Evolutionary conservation across 1,140 invertebrate species (phyloP), one percentile per base, ranked within the genome.

Genomic region (Chironomus tepperi): DNA sequence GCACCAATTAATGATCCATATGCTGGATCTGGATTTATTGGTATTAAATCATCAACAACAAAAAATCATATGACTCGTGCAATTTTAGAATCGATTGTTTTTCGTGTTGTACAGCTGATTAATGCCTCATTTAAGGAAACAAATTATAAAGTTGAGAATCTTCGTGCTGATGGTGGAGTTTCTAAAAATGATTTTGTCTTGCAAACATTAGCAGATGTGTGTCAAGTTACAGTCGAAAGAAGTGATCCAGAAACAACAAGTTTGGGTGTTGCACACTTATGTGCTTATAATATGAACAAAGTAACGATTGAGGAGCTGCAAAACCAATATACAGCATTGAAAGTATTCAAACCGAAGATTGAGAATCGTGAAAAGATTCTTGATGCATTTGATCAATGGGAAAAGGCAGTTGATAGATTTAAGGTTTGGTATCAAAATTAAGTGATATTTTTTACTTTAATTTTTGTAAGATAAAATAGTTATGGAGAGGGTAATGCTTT

Each of bases 161-260:
- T 92, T 77, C 87, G 95, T 77, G 87, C 94, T 64, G 94, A 97
- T 82, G 96, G 96, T n/a, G 96, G 96, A 34, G 95, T 98, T 16
- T 91, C 94, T 0, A 88, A 89, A 75, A 97, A 97, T 83, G 89
- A 97, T 82, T 98, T 97, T 80, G 84, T 98, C 1, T 88, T 92
- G 77, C 95, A 98, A 83, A 83, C 95, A 34, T 85, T 98, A 73
- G 88, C 94, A 5, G 92, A 97, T 83, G 83, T 96, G 42, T 91
- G 90, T 5, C 87, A 88, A 1, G 79, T 93, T 57, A 79, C 83
- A 12, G 89, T 97, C 12, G 90, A 96, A 79, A 84, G 95, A 73
- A 83, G 89, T 0, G 86, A 85, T 74, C 83, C 85, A 0, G 93
- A 95, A 83, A 90, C 91, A 84, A 90, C 93, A 15, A 88, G 89